Base-by-base conservation (phyloP, 2,888 invertebrate genomes). In the Neoscelio sp. region DNA sequence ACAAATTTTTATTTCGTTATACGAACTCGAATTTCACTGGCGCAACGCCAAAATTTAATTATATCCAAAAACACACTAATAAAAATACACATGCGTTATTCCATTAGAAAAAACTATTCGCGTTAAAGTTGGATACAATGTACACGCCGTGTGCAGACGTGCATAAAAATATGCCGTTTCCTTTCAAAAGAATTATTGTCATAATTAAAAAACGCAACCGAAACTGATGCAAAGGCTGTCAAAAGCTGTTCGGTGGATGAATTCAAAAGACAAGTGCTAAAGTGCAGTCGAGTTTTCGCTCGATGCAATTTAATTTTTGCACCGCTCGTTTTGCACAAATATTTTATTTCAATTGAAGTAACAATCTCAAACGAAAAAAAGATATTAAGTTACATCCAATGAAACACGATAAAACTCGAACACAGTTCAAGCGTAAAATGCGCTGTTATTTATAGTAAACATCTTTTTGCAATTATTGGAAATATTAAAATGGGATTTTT, bases 201-300 rank as follows among this genome's bases (percentile, higher is more conserved):
- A 71, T 50, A 60, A 71, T 71, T 71, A 71, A 71, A 71, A 71
- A 71, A 71, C 52, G 35, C 35, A 54, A n/a, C 50, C 58, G 50
- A 70, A 70, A 23, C 40, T 70, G 70, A 70, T 48, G 48, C 48
- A 48, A 68, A 68, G 40, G 50, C 54, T 64, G 73, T 52, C 62
- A 52, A 62, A 52, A 52, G 62, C 40, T 7, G 46, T 52, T 71
- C 40, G 17, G 18, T 13, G 30, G 42, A 38, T 42, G 62, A 18
- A 44, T 33, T 33, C 12, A 38, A 64, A 64, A 64, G 56, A 64
- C 35, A 44, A 52, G 26, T 28, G 33, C 30, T 52, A 44, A 62
- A 42, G 20, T 10, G 20, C 44, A 42, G 17, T 30, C 30, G 13
- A 3, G 23, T 50, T 52, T 56, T 46, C 56, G 30, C 48, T 64